Conservation (phyloP, 2,888 invertebrate genomes). For the Sarcophaga subvicina region DNA sequence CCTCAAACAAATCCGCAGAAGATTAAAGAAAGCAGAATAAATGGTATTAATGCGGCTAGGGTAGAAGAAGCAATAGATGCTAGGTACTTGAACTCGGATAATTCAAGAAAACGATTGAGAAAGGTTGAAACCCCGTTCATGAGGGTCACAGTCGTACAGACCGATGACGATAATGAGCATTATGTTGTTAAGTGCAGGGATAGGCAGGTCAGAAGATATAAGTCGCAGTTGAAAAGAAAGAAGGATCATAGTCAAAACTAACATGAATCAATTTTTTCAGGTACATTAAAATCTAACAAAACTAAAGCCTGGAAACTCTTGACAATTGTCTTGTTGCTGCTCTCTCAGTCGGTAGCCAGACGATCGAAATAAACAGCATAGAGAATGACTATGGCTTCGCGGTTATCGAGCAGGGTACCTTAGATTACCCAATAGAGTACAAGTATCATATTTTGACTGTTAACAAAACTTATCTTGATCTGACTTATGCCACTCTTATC, state of each 20-base stretch:
- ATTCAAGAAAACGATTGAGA: conserved; percentile 38
- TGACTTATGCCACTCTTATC: neutral
- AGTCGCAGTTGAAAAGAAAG: too few relatives aligned
- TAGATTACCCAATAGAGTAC: neutral
- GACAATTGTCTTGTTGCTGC: too few relatives aligned
- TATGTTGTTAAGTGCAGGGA: neutral
- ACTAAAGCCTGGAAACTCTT: too few relatives aligned
- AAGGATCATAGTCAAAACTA: too few relatives aligned
- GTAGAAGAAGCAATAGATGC: neutral
- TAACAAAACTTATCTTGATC: conserved; percentile 2
- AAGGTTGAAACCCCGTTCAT: too few relatives aligned
- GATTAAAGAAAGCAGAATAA: conserved; percentile 42
- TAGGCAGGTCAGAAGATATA: neutral
- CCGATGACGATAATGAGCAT: neutral
- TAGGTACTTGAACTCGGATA: conserved; percentile 39
- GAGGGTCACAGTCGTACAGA: too few relatives aligned
- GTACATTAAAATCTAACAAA: too few relatives aligned
- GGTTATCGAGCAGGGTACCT: neutral
- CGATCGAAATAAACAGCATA: neutral
- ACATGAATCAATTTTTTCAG: too few relatives aligned
- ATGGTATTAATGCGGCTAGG: conserved; percentile 24
- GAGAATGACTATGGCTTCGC: too few relatives aligned
- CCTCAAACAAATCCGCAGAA: too few relatives aligned
- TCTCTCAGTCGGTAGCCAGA: neutral
- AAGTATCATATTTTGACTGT: neutral